phyloP scores from a whole-genome alignment of 2,888 invertebrate species.

The Habroteleia sp. region DNA sequence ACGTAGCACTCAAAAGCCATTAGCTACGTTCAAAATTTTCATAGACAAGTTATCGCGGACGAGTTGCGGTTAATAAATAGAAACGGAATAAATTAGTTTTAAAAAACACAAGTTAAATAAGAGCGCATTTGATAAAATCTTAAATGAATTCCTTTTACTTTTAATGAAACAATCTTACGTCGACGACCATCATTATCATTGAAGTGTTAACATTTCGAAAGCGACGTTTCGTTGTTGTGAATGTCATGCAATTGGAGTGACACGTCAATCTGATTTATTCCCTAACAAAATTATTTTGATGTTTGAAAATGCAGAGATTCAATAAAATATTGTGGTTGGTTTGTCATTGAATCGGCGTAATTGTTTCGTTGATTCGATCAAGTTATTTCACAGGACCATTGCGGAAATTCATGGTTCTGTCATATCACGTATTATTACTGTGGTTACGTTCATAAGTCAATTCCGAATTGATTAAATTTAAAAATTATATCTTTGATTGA shows the following conservation, averaged over 20 bases:
- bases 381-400: slow-evolving; percentile 29
- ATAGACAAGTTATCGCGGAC: neutral
- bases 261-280: slow-evolving; percentile 34
- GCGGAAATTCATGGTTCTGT: slow-evolving; percentile 29
- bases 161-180: slow-evolving; percentile 9
- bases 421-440: slow-evolving; percentile 31
- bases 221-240: slow-evolving; percentile 22
- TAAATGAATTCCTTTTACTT: slow-evolving; percentile 17
- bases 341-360: slow-evolving; percentile 43
- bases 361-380: slow-evolving; percentile 41
- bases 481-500: slow-evolving; percentile 43
- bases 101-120: slow-evolving; percentile 2
- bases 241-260: slow-evolving; percentile 23
- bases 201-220: slow-evolving; percentile 15
- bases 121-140: slow-evolving; percentile 27
- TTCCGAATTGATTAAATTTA: slow-evolving; percentile 42
- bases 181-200: slow-evolving; percentile 19
- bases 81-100: slow-evolving; percentile 8
- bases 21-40: slow-evolving; percentile 11
- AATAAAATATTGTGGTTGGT: slow-evolving; percentile 49
- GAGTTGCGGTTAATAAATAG: neutral
- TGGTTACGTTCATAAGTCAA: slow-evolving; percentile 23
- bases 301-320: slow-evolving; percentile 44
- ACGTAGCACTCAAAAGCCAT: neutral
- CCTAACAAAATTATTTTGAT: slow-evolving; percentile 45